These are phyloP conservation scores for Tenthredo amoena DNA, from an alignment of 2,888 invertebrate species.

Conservation along the genomic window DNA sequence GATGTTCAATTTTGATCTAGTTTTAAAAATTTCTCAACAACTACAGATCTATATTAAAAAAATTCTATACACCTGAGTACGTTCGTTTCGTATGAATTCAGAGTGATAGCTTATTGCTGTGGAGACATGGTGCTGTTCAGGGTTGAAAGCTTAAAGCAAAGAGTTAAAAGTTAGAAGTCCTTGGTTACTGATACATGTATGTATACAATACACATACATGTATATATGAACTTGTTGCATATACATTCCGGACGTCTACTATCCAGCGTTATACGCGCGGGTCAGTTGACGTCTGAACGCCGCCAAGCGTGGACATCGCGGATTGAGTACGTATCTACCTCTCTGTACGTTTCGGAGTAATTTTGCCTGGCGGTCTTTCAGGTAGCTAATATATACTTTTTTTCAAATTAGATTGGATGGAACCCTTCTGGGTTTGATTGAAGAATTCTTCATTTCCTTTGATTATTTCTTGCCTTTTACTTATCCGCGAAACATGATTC, in stretches of 20 bases:
- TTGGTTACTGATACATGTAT: neutral
- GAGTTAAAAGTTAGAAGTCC: slow-evolving; percentile 42
- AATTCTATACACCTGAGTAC: neutral
- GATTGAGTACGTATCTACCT: slow-evolving; percentile 1
- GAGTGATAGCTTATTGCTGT: neutral
- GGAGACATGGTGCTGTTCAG: neutral
- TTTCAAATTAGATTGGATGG: neutral
- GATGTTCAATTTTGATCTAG: too few relatives aligned
- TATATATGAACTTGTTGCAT: slow-evolving; percentile 11
- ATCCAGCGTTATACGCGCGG: slow-evolving; percentile 8
- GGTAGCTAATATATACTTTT: neutral
- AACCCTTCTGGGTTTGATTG: too few relatives aligned
- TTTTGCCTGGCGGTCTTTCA: neutral
- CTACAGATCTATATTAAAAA: too few relatives aligned
- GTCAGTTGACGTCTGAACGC: slow-evolving; percentile 43
- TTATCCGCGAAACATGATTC: neutral
- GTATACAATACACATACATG: neutral
- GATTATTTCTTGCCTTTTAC: neutral
- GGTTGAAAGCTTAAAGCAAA: slow-evolving; percentile 30
- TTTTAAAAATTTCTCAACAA: too few relatives aligned
- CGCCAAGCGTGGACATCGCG: slow-evolving; percentile 43
- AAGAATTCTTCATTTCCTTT: too few relatives aligned
- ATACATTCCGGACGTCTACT: slow-evolving; percentile 4
- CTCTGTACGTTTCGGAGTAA: neutral
- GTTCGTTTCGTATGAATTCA: neutral